phyloP scores from a whole-genome alignment of 2,888 invertebrate species.

The Schrankia costaestrigalis region DNA sequence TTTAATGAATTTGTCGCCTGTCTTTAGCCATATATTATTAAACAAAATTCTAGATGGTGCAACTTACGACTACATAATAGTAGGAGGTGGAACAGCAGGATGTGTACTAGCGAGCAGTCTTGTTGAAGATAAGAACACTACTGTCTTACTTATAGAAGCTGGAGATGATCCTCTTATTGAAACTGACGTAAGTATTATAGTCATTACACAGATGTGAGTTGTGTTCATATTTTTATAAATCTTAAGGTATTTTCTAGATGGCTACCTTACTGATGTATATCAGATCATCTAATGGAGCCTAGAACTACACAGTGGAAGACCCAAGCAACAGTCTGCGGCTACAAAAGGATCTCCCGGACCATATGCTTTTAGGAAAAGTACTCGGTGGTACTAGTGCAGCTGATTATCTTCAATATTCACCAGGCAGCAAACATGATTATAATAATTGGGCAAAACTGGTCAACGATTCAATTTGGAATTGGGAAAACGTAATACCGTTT shows the following conservation, averaged over 20 bases:
- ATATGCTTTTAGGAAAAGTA: constrained; percentile 26
- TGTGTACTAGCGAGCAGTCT: constrained; percentile 80
- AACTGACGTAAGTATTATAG: constrained; percentile 1
- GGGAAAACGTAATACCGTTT: constrained; percentile 55
- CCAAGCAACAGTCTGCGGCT: constrained; percentile 13
- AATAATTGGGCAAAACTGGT: constrained; percentile 70
- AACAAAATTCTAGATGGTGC: background rate
- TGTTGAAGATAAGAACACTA: constrained; percentile 64
- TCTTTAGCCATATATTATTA: no score
- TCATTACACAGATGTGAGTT: no score
- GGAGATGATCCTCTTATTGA: constrained; percentile 57
- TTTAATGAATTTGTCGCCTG: no score
- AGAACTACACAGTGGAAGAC: constrained; percentile 27
- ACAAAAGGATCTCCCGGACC: constrained; percentile 12
- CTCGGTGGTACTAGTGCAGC: constrained; percentile 73
- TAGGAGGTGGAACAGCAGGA: constrained; percentile 83
- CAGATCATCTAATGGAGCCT: constrained; percentile 20
- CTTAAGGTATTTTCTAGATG: no score
- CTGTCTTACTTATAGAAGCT: constrained; percentile 81
- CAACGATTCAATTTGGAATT: constrained; percentile 74
- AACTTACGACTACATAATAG: constrained; percentile 42
- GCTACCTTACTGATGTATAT: constrained; percentile 27
- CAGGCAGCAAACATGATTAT: constrained; percentile 45
- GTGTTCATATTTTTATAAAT: no score
- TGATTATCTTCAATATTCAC: constrained; percentile 72